Evolutionary conservation across 2,888 invertebrate genomes (phyloP), one percentile per base, ranked within the genome.

Genomic region (Hypomecis punctinalis): DNA sequence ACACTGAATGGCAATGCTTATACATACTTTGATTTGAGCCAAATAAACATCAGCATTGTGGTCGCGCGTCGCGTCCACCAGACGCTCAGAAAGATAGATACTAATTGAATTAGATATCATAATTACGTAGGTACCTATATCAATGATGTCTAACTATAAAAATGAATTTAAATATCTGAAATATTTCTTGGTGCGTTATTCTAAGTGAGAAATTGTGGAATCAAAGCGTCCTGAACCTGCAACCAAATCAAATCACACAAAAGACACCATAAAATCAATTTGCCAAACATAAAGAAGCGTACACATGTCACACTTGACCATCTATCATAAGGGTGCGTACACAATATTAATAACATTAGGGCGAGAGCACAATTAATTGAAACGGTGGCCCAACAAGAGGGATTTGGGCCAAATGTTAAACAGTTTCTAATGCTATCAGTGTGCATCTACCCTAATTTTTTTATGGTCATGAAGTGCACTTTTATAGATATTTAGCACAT

Each of bases 221-320:
- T 23, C 23, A 23, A 23, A 23, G 1, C 23, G 23, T 23, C 3
- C 23, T 23, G 23, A 23, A 23, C 23, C 23, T 11, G 36, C 53
- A 37, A 60, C n/a, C 60, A 51, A 63, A 59, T 10, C 62, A 57
- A 60, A 67, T 13, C 61, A 13, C 62, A 61, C 63, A 68, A 71
- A 69, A 69, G 67, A 69, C 63, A 70, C 43, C 72, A 71, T 65
- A 77, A 84, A 85, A 88, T 85, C 86, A 86, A 89, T 88, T 89
- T 85, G 81, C 75, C 63, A 73, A 73, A 76, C 74, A 84, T 85
- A 85, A 87, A 86, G 85, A 82, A 75, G 79, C 61, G 73, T 81
- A 80, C 91, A 91, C 89, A 90, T 91, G 91, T 86, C 85, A 81
- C 85, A 84, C 88, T 89, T 84, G 84, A 84, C 83, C 79, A 80